Conservation (phyloP, 2,113 vertebrate species). For the Manacus vitellinus region DNA sequence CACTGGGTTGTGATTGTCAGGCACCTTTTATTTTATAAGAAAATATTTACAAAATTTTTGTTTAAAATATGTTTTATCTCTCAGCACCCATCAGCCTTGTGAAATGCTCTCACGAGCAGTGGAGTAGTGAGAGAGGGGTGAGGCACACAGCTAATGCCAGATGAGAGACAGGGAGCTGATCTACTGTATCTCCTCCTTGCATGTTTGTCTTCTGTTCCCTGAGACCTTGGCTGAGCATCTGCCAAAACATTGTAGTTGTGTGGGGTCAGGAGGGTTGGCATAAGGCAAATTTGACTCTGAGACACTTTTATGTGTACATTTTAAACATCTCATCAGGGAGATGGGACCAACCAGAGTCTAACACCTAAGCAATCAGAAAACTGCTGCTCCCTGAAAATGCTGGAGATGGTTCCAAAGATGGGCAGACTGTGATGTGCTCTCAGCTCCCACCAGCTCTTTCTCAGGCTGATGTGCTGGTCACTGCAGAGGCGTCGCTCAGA, state of each 20-base stretch:
- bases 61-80: not conserved
- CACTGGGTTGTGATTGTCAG: not conserved
- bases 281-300: not conserved
- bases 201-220: not conserved
- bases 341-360: not conserved
- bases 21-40: not conserved
- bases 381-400: not conserved
- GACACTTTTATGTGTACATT: not conserved
- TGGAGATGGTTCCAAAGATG: not conserved
- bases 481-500: not conserved
- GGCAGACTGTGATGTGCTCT: not conserved
- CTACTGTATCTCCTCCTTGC: not conserved
- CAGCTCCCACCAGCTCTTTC: not conserved
- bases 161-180: not conserved
- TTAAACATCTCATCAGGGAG: not conserved
- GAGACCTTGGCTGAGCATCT: not conserved
- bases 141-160: not conserved
- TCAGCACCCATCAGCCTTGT: not conserved
- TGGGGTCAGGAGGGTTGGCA: not conserved
- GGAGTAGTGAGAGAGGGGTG: not conserved
- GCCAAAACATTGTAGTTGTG: not conserved
- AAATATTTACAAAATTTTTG: not conserved
- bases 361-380: not conserved
- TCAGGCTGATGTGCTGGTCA: not conserved
- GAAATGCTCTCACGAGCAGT: not conserved